phyloP scores from a whole-genome alignment of 2,797 vertebrate genomes.

The Podarcis siculus region DNA sequence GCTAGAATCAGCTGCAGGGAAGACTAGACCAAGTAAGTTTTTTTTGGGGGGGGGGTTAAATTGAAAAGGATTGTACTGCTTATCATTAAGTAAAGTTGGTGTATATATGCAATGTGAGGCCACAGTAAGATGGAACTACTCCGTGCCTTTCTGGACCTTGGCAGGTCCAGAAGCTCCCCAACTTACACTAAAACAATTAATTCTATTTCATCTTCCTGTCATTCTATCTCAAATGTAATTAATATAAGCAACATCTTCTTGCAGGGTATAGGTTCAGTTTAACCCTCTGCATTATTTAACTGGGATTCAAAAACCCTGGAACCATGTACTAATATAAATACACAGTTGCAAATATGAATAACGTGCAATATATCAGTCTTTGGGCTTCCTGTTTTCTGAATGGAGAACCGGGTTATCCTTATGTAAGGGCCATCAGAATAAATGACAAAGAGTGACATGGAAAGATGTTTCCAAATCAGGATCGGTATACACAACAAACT shows the following conservation, averaged over 20 bases:
- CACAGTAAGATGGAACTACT: background rate
- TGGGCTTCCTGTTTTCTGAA: background rate
- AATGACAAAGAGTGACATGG: background rate
- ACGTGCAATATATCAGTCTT: background rate
- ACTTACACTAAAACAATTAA: background rate
- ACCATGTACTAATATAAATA: background rate
- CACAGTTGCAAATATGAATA: background rate
- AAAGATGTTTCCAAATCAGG: background rate
- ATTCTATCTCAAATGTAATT: background rate
- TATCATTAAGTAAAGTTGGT: background rate
- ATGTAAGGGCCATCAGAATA: background rate
- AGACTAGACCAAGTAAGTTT: background rate
- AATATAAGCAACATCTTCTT: background rate
- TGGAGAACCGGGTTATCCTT: background rate
- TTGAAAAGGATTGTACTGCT: background rate
- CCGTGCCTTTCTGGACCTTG: background rate
- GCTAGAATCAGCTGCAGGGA: background rate
- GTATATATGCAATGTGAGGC: background rate
- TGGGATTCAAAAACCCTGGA: background rate
- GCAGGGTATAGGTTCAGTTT: background rate
- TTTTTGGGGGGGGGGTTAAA: background rate
- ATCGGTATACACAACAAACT: too few species aligned
- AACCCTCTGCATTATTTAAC: background rate
- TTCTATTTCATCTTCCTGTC: background rate
- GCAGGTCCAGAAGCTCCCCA: background rate